phyloP scores from a whole-genome alignment of 2,888 invertebrate genomes.

The Drosophila demipolita region DNA sequence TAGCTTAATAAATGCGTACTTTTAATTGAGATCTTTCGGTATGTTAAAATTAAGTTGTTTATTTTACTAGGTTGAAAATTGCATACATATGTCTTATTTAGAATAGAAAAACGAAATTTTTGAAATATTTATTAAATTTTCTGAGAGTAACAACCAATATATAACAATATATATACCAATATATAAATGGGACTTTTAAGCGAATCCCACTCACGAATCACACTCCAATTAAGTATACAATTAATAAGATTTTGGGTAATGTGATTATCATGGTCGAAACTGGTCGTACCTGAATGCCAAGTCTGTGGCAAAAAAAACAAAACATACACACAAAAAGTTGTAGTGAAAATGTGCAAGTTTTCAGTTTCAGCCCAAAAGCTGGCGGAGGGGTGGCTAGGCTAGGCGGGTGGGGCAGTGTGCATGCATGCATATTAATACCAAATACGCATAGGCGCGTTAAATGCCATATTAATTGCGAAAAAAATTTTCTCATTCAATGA shows the following conservation, averaged over 20 bases:
- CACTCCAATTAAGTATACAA: constrained; percentile 63
- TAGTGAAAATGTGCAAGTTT: constrained; percentile 68
- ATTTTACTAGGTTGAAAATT: too few species aligned
- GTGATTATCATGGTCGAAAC: constrained; percentile 43
- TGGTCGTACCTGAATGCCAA: constrained; percentile 42
- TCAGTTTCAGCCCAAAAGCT: constrained; percentile 28
- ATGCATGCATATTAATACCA: constrained; percentile 51
- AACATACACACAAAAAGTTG: constrained; percentile 31
- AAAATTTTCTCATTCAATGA: constrained; percentile 78
- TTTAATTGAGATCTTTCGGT: background rate
- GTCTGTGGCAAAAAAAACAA: constrained; percentile 37
- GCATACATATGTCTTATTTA: background rate
- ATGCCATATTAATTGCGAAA: constrained; percentile 74
- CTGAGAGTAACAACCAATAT: background rate
- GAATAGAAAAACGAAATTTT: background rate
- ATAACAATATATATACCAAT: background rate
- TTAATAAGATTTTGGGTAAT: constrained; percentile 43
- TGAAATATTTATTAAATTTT: background rate
- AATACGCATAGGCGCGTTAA: constrained; percentile 55
- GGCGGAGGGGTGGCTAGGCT: background rate
- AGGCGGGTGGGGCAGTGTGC: background rate
- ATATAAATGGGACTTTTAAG: background rate
- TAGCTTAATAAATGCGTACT: background rate
- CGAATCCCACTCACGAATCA: constrained; percentile 9
- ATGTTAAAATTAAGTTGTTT: constrained; percentile 5